Base-by-base conservation (phyloP, 2,888 invertebrate species). In the Auanema freiburgensis region DNA sequence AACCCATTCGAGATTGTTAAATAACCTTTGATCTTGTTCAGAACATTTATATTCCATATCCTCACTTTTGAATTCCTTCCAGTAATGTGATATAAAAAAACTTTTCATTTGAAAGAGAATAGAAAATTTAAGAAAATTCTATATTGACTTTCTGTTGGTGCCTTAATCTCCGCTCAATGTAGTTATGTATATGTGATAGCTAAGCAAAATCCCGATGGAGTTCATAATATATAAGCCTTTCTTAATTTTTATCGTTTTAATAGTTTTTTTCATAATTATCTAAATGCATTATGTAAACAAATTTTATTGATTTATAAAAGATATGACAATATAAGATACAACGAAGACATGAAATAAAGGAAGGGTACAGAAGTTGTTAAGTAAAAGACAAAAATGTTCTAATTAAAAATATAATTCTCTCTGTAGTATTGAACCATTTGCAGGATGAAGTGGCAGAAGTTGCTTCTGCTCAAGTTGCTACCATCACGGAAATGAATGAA, bases 371-470 rank as follows among this genome's bases (percentile, higher is more conserved):
- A 33, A 33, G 40, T 25, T 46, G 3, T 18, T 42, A 42, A 55
- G 42, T 10, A 25, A 18, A 25, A 18, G n/a, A 40, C 40, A 53
- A 53, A 53, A 23, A 53, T 53, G 53, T n/a, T n/a, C n/a, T n/a
- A n/a, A n/a, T n/a, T n/a, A n/a, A n/a, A n/a, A n/a, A n/a, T n/a
- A n/a, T n/a, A n/a, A n/a, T n/a, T n/a, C n/a, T n/a, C n/a, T 46
- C 4, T 46, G 21, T 5, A 46, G 16, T 10, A 18, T 18, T 52
- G 42, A 18, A 59, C 12, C 4, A n/a, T 52, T 57, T 72, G 6
- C 59, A 72, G 70, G 73, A 73, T 59, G 66, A 69, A 55, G 73
- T 67, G 11, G 65, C 67, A 0, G 59, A 65, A 55, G 63, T 65
- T 21, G 67, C 70, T 0, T 59, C 67, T 23, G 49, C 50, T 40